Evolutionary conservation across 2,797 vertebrate species (phyloP).

Genomic region (Platalea minor): DNA sequence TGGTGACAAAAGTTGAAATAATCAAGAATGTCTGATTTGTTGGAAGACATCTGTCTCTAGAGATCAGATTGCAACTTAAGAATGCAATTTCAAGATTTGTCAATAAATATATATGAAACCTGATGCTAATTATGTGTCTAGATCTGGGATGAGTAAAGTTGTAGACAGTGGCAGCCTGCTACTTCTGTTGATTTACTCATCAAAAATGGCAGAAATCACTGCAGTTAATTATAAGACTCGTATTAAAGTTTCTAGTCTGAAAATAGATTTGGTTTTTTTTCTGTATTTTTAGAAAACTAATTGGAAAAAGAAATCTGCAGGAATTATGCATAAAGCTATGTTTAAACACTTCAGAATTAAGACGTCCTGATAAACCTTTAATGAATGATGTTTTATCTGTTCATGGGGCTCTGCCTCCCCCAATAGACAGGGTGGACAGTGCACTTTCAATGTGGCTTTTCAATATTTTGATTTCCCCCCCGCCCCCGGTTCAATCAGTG

Average conservation of each 20-base stretch:
- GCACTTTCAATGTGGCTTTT: neutral
- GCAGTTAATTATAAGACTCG: neutral
- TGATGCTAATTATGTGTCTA: neutral
- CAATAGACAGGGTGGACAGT: neutral
- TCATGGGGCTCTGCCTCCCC: neutral
- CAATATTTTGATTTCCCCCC: fast-evolving
- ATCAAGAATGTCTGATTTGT: neutral
- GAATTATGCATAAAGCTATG: neutral
- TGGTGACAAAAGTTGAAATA: neutral
- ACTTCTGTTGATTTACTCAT: neutral
- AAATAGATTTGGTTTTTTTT: neutral
- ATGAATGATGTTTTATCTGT: neutral
- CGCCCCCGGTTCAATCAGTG: neutral
- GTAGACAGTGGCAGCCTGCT: neutral
- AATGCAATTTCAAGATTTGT: neutral
- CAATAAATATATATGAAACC: neutral
- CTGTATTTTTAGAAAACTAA: neutral
- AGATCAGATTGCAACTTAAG: neutral
- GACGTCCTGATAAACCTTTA: neutral
- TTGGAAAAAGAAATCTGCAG: neutral
- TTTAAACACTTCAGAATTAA: neutral
- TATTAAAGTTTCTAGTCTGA: neutral
- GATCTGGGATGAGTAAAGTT: neutral
- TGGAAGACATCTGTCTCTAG: neutral
- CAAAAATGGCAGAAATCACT: neutral